These are phyloP conservation scores for Eristalis tenax DNA, from an alignment of 2,888 invertebrate species.

Conservation along the genomic window DNA sequence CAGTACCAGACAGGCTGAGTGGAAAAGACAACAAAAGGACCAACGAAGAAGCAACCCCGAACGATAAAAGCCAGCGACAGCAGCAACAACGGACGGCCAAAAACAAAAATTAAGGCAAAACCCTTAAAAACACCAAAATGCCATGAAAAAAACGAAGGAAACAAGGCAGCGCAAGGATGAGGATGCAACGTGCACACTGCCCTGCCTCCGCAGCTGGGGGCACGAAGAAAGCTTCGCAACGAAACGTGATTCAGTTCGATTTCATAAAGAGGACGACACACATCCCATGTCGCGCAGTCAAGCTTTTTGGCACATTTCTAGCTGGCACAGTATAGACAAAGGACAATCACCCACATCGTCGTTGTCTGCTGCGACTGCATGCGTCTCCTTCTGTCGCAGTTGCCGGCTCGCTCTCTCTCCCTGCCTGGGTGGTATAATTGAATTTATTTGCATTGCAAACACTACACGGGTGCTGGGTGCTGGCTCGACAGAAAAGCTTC, in stretches of 20 bases:
- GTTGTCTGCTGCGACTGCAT: slow-evolving; percentile 24
- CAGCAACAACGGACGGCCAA: slow-evolving; percentile 25
- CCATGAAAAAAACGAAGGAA: too few relatives aligned
- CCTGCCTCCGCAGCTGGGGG: background rate
- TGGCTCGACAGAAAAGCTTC: background rate
- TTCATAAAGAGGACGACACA: slow-evolving; percentile 53
- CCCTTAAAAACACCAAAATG: slow-evolving; percentile 46
- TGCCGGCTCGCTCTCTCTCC: background rate
- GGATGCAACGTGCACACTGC: slow-evolving; percentile 54
- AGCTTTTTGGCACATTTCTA: slow-evolving; percentile 67
- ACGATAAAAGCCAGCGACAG: slow-evolving; percentile 56
- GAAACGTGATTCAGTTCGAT: slow-evolving; percentile 56
- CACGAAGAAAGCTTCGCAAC: background rate
- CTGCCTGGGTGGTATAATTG: slow-evolving; percentile 44
- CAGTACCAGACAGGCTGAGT: slow-evolving; percentile 51
- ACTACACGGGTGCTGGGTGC: background rate
- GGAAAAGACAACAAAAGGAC: slow-evolving; percentile 59
- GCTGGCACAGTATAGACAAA: slow-evolving; percentile 38
- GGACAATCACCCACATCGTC: slow-evolving; percentile 69
- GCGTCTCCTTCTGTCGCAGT: background rate
- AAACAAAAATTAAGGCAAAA: slow-evolving; percentile 20
- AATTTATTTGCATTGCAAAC: slow-evolving; percentile 64
- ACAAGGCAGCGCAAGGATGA: slow-evolving; percentile 4
- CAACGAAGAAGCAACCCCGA: slow-evolving; percentile 35
- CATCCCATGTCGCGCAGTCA: slow-evolving; percentile 21